Evolutionary conservation across 1,140 invertebrate genomes (phyloP).

Genomic region (Oncopeltus fasciatus): DNA sequence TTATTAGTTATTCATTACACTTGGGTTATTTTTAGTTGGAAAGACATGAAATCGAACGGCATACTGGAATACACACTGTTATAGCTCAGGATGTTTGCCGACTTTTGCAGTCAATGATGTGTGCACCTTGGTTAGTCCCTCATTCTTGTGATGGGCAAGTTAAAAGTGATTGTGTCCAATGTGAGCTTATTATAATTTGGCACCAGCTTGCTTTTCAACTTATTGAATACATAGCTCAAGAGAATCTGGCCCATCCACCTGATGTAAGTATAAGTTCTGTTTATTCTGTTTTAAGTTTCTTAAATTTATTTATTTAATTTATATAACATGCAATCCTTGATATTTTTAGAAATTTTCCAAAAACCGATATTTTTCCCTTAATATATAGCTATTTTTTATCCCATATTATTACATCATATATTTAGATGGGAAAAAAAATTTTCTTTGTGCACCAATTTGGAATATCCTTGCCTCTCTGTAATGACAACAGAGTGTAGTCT

Average conservation of each 20-base stretch:
- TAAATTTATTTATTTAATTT: too few species aligned
- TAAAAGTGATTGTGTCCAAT: slow-evolving; percentile 66
- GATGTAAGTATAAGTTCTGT: slow-evolving; percentile 56
- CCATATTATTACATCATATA: too few species aligned
- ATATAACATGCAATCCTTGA: too few species aligned
- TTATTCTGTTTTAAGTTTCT: neutral
- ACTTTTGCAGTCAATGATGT: slow-evolving; percentile 67
- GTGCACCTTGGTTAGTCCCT: slow-evolving; percentile 16
- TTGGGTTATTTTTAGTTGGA: slow-evolving; percentile 53
- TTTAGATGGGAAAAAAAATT: too few species aligned
- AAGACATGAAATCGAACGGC: slow-evolving; percentile 74
- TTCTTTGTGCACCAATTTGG: too few species aligned
- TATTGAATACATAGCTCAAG: slow-evolving; percentile 61
- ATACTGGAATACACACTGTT: slow-evolving; percentile 61
- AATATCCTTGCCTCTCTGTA: too few species aligned
- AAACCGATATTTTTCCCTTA: too few species aligned
- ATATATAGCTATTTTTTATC: too few species aligned
- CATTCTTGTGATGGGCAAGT: slow-evolving; percentile 23
- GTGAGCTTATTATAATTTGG: slow-evolving; percentile 84
- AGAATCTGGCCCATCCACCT: slow-evolving; percentile 54
- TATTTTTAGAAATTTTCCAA: too few species aligned
- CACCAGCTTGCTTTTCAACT: slow-evolving; percentile 75
- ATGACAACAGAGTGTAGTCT: too few species aligned
- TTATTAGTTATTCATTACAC: neutral
- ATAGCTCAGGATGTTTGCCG: slow-evolving; percentile 61